phyloP scores from a whole-genome alignment of 1,140 invertebrate genomes.

The Brachionus sp. region DNA sequence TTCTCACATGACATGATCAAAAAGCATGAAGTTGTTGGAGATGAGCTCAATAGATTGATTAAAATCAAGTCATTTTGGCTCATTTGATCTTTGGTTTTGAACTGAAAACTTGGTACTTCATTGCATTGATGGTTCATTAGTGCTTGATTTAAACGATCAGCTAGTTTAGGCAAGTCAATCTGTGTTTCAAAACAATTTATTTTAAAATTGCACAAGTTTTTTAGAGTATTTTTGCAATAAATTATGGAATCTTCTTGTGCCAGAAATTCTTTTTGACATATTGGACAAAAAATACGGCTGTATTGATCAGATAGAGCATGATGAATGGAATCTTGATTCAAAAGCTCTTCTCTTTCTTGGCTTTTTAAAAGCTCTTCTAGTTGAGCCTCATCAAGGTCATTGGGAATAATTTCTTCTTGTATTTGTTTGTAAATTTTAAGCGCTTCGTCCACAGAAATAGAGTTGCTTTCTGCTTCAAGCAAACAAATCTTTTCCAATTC shows the following conservation, averaged over 20 bases:
- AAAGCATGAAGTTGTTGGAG: neutral
- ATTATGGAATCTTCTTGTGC: neutral
- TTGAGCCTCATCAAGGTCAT: neutral
- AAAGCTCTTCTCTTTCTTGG: constrained; percentile 20
- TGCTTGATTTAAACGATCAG: neutral
- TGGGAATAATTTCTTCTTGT: constrained; percentile 32
- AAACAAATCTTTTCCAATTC: constrained; percentile 45
- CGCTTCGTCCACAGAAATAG: constrained; percentile 29
- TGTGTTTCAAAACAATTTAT: neutral
- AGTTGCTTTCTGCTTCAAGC: constrained; percentile 14
- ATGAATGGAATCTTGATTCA: constrained; percentile 7
- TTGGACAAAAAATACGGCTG: constrained; percentile 16
- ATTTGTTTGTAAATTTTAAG: constrained; percentile 44
- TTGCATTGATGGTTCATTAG: neutral
- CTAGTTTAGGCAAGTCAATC: neutral
- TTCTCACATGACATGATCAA: constrained; percentile 23
- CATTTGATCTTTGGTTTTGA: constrained; percentile 34
- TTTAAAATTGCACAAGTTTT: neutral
- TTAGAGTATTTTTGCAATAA: constrained; percentile 23
- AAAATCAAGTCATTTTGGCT: constrained; percentile 4
- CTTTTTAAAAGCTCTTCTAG: neutral
- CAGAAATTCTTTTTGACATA: constrained; percentile 42
- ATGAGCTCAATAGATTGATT: neutral
- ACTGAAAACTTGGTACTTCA: constrained; percentile 15
- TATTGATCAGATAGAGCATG: neutral